Conservation (phyloP, 1,140 invertebrate species). For the Tetragnatha versicolor region DNA sequence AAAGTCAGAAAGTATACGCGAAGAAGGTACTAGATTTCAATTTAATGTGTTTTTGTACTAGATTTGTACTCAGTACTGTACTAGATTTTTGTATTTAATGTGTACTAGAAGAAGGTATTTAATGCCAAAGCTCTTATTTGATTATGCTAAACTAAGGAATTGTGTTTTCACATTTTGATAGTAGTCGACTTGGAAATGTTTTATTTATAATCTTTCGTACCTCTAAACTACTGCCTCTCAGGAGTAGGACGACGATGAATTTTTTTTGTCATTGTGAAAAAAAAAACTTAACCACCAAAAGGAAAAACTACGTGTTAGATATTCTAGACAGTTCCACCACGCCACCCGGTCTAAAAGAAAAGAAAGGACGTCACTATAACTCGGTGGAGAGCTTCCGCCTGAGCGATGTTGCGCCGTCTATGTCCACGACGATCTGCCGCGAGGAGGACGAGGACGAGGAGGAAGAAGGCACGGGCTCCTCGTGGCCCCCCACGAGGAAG, state of each 20-base stretch:
- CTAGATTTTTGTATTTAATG: too few species aligned
- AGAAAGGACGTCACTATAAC: slow-evolving; percentile 30
- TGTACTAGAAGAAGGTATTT: too few species aligned
- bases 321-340: not conserved
- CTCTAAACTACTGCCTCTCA: not conserved
- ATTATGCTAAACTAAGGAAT: too few species aligned
- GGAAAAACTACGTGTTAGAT: not conserved
- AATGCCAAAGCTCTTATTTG: too few species aligned
- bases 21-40: too few species aligned
- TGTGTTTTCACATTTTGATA: too few species aligned
- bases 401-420: slow-evolving; percentile 46
- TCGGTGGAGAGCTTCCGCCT: slow-evolving; percentile 55
- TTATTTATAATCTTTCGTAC: not conserved
- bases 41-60: too few species aligned
- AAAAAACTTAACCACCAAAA: not conserved
- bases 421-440: slow-evolving; percentile 49
- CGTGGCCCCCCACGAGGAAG: slow-evolving; percentile 35
- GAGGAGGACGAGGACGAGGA: slow-evolving; percentile 37
- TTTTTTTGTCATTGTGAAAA: too few species aligned
- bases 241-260: too few species aligned
- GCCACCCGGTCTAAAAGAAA: not conserved
- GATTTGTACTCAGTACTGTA: too few species aligned
- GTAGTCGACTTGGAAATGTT: not conserved
- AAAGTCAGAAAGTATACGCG: too few species aligned
- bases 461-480: slow-evolving; percentile 32